These are phyloP conservation scores for Acanthurus lineatus DNA, from an alignment of 2,797 vertebrate species.

Conservation along the genomic window DNA sequence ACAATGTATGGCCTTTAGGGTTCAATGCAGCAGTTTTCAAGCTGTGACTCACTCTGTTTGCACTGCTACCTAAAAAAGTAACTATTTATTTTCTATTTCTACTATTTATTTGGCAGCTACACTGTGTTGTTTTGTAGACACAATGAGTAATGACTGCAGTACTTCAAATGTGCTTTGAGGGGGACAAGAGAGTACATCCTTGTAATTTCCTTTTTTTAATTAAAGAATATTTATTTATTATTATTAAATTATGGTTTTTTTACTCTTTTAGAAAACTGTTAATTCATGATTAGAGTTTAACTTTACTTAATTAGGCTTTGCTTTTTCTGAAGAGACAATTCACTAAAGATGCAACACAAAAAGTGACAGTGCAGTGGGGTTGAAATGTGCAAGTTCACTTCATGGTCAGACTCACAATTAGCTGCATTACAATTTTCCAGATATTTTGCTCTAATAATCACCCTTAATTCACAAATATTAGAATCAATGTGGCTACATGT, in stretches of 20 bases:
- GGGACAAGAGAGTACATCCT: slow-evolving; percentile 8
- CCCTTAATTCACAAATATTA: background rate
- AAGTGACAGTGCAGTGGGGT: no score
- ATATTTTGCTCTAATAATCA: slow-evolving; percentile 15
- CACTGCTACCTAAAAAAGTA: background rate
- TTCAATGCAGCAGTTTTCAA: background rate
- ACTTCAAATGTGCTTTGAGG: background rate
- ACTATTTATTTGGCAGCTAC: background rate
- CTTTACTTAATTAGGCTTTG: no score
- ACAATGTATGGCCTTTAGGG: background rate
- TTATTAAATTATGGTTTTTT: background rate
- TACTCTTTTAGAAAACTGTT: background rate
- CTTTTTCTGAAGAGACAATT: no score
- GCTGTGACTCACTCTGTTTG: background rate
- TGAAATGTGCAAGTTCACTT: background rate
- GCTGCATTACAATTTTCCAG: slow-evolving; percentile 1
- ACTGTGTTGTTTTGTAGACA: slow-evolving; percentile 6
- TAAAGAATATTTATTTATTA: background rate
- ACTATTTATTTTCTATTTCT: slow-evolving; percentile 9
- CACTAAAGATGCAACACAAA: no score
- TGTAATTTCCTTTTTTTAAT: background rate
- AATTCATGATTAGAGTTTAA: no score
- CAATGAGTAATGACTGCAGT: background rate
- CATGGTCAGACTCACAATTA: background rate
- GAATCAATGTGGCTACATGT: slow-evolving; percentile 10